Evolutionary conservation across 1,140 invertebrate genomes (phyloP).

Genomic region (Zaprionus ghesquierei): DNA sequence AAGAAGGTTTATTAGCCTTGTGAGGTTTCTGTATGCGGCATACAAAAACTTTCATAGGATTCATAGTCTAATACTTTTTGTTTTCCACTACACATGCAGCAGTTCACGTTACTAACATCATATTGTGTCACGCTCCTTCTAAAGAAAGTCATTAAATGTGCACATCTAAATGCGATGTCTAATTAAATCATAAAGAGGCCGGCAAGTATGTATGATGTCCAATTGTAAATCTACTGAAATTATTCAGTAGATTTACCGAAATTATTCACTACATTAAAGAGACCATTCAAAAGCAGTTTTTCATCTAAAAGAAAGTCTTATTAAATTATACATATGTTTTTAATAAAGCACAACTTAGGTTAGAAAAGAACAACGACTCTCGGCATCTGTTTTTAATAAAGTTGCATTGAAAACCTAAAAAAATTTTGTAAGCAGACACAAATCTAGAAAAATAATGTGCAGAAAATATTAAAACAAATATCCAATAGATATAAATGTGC

Average conservation of each 20-base stretch:
- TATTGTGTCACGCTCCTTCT: neutral
- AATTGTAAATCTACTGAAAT: neutral
- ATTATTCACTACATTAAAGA: neutral
- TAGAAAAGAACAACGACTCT: neutral
- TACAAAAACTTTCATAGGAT: constrained; percentile 26
- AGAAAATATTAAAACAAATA: neutral
- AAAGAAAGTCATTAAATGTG: constrained; percentile 22
- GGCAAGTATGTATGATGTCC: neutral
- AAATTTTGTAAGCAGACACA: neutral
- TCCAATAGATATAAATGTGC: constrained; percentile 10
- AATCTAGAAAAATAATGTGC: neutral
- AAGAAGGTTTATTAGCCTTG: neutral
- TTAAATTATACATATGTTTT: neutral
- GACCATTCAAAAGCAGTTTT: neutral
- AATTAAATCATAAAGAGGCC: neutral
- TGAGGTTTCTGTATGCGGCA: constrained; percentile 21
- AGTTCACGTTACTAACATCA: constrained; percentile 18
- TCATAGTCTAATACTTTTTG: constrained; percentile 24
- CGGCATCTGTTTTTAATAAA: neutral
- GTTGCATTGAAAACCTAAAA: neutral
- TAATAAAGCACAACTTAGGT: neutral
- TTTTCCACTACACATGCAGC: constrained; percentile 63
- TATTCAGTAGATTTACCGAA: neutral
- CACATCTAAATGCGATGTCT: neutral
- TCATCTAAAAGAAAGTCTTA: neutral